phyloP scores from a whole-genome alignment of 1,140 invertebrate species.

The Halictus rubicundus region DNA sequence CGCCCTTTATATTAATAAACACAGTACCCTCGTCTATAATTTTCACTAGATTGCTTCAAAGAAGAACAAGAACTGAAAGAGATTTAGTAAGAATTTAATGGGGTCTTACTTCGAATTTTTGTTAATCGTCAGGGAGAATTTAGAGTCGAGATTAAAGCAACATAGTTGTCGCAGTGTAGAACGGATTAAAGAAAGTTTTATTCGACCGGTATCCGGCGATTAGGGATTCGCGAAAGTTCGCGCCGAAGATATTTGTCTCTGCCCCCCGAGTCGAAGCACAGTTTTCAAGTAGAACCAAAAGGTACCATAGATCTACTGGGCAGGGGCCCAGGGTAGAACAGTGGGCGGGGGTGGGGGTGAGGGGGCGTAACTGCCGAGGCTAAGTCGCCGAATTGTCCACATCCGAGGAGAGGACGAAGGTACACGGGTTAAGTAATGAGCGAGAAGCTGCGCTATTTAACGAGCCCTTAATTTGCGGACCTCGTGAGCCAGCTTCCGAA shows the following conservation, averaged over 20 bases:
- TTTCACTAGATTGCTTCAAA: too few species aligned
- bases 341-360: too few species aligned
- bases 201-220: neutral
- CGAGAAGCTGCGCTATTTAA: conserved; percentile 33
- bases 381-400: conserved; percentile 22
- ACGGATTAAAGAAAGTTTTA: neutral
- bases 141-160: neutral
- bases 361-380: neutral
- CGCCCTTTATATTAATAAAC: too few species aligned
- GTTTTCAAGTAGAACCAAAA: neutral
- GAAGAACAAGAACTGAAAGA: too few species aligned
- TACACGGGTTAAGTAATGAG: conserved; percentile 32
- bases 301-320: neutral
- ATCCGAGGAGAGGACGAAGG: conserved; percentile 4
- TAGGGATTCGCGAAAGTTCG: neutral
- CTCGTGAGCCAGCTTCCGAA: conserved; percentile 1
- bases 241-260: neutral
- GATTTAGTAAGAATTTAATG: too few species aligned
- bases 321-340: neutral
- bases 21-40: too few species aligned
- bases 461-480: conserved; percentile 35
- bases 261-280: too few species aligned
- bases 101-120: too few species aligned
- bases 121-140: too few species aligned
- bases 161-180: neutral